Percentiles rank a stretch among this genome's conserved stretches.
These are phyloP conservation scores for Caenorhabditis angaria DNA, from an alignment of 2,888 invertebrate species.

Conservation along the genomic window DNA sequence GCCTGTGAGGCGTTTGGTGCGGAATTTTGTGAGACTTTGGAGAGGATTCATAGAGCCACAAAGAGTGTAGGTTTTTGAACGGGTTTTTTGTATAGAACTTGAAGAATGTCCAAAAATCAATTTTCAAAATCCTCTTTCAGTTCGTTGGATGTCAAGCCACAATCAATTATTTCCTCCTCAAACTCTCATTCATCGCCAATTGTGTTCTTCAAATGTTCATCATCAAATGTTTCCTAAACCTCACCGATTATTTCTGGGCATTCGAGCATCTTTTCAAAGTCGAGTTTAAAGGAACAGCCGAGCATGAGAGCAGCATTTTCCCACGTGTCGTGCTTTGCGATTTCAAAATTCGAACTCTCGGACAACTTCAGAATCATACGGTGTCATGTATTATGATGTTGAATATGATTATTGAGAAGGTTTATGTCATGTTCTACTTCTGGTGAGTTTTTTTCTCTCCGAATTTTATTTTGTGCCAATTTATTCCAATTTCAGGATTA, in stretches of 20 bases:
- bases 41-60: slow-evolving; percentile 8
- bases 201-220: slow-evolving; percentile 35
- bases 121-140: slow-evolving; percentile 14
- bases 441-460: slow-evolving; percentile 10
- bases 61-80: slow-evolving; percentile 6
- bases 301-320: slow-evolving; percentile 38
- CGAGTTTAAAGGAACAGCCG: slow-evolving; percentile 44
- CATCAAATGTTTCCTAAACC: slow-evolving; percentile 31
- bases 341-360: slow-evolving; percentile 41
- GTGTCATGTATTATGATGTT: slow-evolving; percentile 39
- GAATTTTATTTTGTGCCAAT: neutral
- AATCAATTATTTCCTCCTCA: slow-evolving; percentile 33
- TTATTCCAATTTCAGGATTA: no score
- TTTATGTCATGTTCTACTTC: slow-evolving; percentile 40
- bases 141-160: slow-evolving; percentile 27
- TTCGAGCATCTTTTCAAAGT: slow-evolving; percentile 37
- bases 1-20: slow-evolving; percentile 27
- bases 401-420: slow-evolving; percentile 41
- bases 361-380: slow-evolving; percentile 40
- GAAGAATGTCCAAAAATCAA: neutral
- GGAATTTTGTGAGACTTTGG: slow-evolving; percentile 24
- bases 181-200: slow-evolving; percentile 34
- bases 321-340: slow-evolving; percentile 37
- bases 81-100: neutral
- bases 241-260: slow-evolving; percentile 41